These are phyloP conservation scores for Rhogogaster chlorosoma DNA, from an alignment of 2,888 invertebrate genomes.

Conservation along the genomic window DNA sequence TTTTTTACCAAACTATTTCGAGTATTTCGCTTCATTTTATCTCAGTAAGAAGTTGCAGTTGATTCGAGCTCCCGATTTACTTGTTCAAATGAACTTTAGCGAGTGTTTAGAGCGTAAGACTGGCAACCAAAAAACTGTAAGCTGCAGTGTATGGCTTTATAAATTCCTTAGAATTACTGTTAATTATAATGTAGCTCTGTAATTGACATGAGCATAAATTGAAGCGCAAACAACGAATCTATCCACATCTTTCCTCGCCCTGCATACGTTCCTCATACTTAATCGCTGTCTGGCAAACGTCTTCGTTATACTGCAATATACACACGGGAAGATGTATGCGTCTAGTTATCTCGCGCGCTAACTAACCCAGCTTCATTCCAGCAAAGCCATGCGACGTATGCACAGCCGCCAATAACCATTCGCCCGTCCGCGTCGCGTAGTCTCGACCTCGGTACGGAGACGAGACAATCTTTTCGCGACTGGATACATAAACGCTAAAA, in stretches of 20 bases:
- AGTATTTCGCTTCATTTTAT: background rate
- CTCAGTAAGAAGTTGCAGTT: background rate
- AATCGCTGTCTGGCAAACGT: conserved; percentile 16
- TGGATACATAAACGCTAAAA: conserved; percentile 26
- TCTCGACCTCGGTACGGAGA: background rate
- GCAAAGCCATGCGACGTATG: background rate
- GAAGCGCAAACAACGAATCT: background rate
- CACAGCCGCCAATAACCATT: conserved; percentile 17
- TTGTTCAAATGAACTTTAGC: background rate
- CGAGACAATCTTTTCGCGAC: conserved; percentile 29
- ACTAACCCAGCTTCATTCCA: conserved; percentile 6
- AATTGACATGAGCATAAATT: background rate
- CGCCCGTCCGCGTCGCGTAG: no score
- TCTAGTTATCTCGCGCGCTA: conserved; percentile 31
- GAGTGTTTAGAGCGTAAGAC: background rate
- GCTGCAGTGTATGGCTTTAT: background rate
- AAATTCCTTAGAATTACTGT: background rate
- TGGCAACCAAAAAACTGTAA: background rate
- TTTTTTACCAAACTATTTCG: no score
- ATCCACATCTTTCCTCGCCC: background rate
- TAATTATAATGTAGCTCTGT: background rate
- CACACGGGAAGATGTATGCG: background rate
- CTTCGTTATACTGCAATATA: conserved; percentile 16
- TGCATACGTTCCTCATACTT: background rate
- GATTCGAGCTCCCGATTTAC: background rate